Percentiles rank a stretch among this genome's conserved stretches.
These are phyloP conservation scores for Atta texana DNA, from an alignment of 1,140 invertebrate species.

Conservation along the genomic window DNA sequence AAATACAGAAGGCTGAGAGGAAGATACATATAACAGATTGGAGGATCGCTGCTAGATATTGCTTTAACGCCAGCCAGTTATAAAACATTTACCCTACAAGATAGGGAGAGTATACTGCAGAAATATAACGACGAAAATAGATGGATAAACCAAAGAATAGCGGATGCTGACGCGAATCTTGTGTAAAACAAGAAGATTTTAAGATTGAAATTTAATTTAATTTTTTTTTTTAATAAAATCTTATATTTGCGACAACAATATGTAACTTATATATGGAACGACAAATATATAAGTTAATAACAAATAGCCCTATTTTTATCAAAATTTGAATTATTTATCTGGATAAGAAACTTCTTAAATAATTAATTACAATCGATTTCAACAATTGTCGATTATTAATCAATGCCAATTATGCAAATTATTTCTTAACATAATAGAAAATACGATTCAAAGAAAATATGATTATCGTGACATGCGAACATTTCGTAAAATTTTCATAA, in stretches of 20 bases:
- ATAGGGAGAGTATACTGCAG: neutral
- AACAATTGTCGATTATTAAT: neutral
- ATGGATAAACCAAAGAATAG: neutral
- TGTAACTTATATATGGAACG: neutral
- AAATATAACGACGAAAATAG: constrained; percentile 47
- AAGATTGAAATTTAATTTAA: constrained; percentile 2
- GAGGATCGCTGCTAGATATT: constrained; percentile 1
- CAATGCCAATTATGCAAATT: neutral
- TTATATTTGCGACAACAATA: neutral
- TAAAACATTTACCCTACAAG: constrained; percentile 40
- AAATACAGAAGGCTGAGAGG: neutral
- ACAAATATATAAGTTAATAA: neutral
- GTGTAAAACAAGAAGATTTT: constrained; percentile 14
- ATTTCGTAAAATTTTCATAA: neutral
- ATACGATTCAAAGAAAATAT: neutral
- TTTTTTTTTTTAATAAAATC: no score
- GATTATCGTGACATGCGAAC: neutral
- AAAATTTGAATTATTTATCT: neutral
- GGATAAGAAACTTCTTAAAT: neutral
- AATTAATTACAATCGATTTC: neutral
- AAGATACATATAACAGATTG: neutral
- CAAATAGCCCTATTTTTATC: neutral
- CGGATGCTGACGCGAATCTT: constrained; percentile 44
- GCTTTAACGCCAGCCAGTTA: neutral
- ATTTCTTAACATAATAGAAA: neutral